These are phyloP conservation scores for Dysmachus trigonus DNA, from an alignment of 2,888 invertebrate species.

Conservation along the genomic window DNA sequence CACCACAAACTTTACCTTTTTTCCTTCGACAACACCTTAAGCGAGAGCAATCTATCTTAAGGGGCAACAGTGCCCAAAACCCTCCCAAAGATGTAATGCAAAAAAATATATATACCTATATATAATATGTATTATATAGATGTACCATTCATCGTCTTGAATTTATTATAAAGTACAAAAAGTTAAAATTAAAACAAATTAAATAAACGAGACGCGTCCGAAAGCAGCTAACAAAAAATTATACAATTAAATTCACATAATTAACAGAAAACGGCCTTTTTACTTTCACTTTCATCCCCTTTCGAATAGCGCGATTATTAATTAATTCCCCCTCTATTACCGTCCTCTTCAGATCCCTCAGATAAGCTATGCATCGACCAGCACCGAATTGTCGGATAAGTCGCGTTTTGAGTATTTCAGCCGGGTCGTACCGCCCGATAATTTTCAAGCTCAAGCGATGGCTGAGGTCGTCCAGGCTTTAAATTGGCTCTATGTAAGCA, in stretches of 20 bases:
- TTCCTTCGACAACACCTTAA: neutral
- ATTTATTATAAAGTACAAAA: neutral
- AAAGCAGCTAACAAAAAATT: neutral
- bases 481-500: constrained; percentile 81
- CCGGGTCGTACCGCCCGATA: constrained; percentile 77
- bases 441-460: constrained; percentile 75
- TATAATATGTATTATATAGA: neutral
- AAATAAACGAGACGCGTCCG: neutral
- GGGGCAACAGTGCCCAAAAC: neutral
- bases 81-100: neutral
- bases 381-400: constrained; percentile 75
- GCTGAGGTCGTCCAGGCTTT: constrained; percentile 73
- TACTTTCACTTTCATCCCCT: neutral
- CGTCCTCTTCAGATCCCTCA: constrained; percentile 70
- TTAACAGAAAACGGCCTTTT: neutral
- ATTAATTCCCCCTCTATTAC: neutral
- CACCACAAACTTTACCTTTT: neutral
- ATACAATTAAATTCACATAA: neutral
- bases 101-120: neutral
- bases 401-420: constrained; percentile 76
- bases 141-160: neutral
- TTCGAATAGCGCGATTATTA: neutral
- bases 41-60: neutral
- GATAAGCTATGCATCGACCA: constrained; percentile 77
- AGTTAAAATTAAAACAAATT: neutral